phyloP scores from a whole-genome alignment of 2,888 invertebrate genomes.

The Melanchra persicariae region DNA sequence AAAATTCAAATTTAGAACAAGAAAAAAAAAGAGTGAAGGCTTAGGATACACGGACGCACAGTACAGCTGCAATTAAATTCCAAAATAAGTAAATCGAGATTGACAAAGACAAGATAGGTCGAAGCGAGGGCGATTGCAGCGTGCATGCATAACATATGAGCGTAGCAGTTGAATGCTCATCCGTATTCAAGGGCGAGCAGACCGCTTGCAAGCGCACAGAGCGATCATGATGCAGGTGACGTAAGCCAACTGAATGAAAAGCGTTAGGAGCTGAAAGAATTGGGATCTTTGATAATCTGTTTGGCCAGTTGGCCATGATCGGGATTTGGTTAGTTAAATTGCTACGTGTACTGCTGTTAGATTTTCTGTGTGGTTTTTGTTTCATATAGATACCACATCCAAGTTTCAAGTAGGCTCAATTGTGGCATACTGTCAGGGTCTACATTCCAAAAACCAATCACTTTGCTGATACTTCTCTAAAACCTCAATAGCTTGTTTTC shows the following conservation, averaged over 20 bases:
- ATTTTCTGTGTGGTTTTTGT: not conserved
- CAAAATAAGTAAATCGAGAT: constrained; percentile 67
- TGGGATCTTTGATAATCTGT: not conserved
- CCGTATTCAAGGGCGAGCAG: constrained; percentile 85
- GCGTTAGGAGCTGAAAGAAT: constrained; percentile 55
- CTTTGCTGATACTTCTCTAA: not conserved
- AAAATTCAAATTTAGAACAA: constrained; percentile 21
- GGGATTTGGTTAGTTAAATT: not conserved
- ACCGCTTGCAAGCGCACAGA: constrained; percentile 77
- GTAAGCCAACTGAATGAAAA: constrained; percentile 60
- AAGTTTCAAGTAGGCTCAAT: too few species aligned
- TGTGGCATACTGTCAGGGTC: not conserved
- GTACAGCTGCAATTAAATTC: constrained; percentile 63
- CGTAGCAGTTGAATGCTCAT: constrained; percentile 72
- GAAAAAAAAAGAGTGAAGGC: constrained; percentile 26
- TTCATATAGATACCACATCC: not conserved
- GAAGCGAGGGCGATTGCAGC: constrained; percentile 73
- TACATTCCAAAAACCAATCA: not conserved
- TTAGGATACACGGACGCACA: constrained; percentile 28
- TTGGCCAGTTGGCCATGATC: not conserved
- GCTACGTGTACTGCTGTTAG: not conserved
- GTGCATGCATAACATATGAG: constrained; percentile 82
- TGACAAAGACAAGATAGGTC: constrained; percentile 64
- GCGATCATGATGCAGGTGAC: constrained; percentile 70
- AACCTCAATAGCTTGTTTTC: not conserved